These are phyloP conservation scores for Neodiprion virginianus DNA, from an alignment of 1,140 invertebrate genomes.

Conservation along the genomic window DNA sequence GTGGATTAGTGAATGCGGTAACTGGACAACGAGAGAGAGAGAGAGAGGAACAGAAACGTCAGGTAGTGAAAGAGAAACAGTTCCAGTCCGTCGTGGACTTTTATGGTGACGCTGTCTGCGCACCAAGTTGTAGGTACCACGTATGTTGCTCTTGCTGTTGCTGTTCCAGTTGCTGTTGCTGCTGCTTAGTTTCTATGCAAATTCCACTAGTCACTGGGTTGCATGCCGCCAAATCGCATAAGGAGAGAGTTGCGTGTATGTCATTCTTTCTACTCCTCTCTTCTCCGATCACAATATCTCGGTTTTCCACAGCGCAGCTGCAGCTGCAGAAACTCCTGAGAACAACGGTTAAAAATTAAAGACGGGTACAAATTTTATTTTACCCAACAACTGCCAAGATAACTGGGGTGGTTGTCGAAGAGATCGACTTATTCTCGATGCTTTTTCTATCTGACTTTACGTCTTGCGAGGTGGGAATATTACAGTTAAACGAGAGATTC, in stretches of 20 bases:
- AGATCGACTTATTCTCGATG: too few relatives aligned
- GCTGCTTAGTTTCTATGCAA: not conserved
- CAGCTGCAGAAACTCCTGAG: too few relatives aligned
- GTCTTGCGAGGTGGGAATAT: too few relatives aligned
- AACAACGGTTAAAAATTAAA: too few relatives aligned
- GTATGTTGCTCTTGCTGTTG: not conserved
- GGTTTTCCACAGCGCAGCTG: too few relatives aligned
- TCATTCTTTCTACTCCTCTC: not conserved
- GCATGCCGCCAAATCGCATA: slow-evolving; percentile 4
- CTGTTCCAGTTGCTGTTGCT: too few relatives aligned
- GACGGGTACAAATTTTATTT: too few relatives aligned
- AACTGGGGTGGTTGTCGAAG: too few relatives aligned
- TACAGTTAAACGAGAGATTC: too few relatives aligned
- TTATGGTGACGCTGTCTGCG: not conserved
- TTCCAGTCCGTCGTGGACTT: not conserved
- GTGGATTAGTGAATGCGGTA: not conserved
- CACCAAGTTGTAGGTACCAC: not conserved
- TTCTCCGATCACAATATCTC: too few relatives aligned
- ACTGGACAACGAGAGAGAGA: not conserved
- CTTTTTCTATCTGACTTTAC: too few relatives aligned
- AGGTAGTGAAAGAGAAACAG: not conserved
- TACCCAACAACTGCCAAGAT: too few relatives aligned
- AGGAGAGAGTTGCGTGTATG: not conserved
- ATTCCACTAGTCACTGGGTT: not conserved
- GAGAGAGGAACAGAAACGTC: not conserved